These are phyloP conservation scores for Scaptomyza graminum DNA, from an alignment of 1,140 invertebrate genomes.

Conservation along the genomic window DNA sequence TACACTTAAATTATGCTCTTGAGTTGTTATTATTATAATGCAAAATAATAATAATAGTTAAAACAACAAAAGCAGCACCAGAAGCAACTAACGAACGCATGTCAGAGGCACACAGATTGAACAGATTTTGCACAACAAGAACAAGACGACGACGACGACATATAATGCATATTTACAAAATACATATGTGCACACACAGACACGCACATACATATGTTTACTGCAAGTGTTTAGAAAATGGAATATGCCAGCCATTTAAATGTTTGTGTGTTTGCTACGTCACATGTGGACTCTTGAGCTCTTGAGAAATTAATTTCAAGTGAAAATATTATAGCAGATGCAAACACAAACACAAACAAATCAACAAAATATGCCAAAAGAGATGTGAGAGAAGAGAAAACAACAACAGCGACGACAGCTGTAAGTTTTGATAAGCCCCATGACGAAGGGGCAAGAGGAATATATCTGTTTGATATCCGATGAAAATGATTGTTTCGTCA, in stretches of 20 bases:
- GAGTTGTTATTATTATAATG: conserved; percentile 72
- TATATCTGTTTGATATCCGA: conserved; percentile 10
- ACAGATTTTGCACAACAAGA: conserved; percentile 67
- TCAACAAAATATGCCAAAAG: conserved; percentile 68
- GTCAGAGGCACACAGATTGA: conserved; percentile 77
- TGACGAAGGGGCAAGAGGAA: conserved; percentile 12
- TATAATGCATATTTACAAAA: conserved; percentile 67
- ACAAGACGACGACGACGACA: conserved; percentile 57
- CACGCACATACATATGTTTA: conserved; percentile 50
- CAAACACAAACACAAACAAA: conserved; percentile 58
- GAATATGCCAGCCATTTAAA: conserved; percentile 39
- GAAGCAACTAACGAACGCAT: conserved; percentile 66
- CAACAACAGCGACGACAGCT: conserved; percentile 38
- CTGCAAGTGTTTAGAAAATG: conserved; percentile 70
- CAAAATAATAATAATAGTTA: conserved; percentile 43
- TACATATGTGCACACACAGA: conserved; percentile 37
- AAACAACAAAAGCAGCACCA: conserved; percentile 32
- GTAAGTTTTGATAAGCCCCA: conserved; percentile 55
- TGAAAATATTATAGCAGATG: conserved; percentile 73
- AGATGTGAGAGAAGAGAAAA: conserved; percentile 17
- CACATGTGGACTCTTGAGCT: conserved; percentile 78
- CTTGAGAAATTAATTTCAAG: conserved; percentile 82
- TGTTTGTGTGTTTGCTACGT: conserved; percentile 47
- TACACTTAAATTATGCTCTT: conserved; percentile 50
- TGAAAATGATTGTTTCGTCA: too few relatives aligned